Evolutionary conservation across 1,140 invertebrate species (phyloP), one percentile per base, ranked within the genome.

Genomic region (Papilio machaon): DNA sequence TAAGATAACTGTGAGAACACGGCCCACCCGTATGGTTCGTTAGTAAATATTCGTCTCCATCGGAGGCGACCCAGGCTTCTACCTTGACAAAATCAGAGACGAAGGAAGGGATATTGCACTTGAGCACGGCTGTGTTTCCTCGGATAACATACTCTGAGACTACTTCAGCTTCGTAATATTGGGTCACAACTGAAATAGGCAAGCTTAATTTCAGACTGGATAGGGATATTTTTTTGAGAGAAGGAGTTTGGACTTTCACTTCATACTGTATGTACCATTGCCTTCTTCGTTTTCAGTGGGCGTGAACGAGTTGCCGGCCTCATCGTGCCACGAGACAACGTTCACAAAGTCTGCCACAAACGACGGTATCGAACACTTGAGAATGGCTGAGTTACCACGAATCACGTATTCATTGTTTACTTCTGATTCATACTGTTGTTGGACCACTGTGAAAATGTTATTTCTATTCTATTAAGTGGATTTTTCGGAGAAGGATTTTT

Each of bases 361-460:
- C 67, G 97, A 98, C 23, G 98, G 98, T 85, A 99, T 97, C 87
- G 97, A 97, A 95, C 98, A 99, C 94, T 98, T 98, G 88, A 99
- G 95, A 81, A 99, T 97, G 76, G 98, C 98, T 70, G 98, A 97
- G 94, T 99, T 98, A 80, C 98, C 98, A 82, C 97, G 96, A 86
- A 99, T 99, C 23, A 97, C 98, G 95, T 98, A 98, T 88, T 98
- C 98, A 94, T 98, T 98, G 94, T 98, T 97, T 70, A 98, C 97
- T 92, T 98, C 97, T 67, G 97, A 97, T 92, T 98, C 97, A 94
- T 98, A 98, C 88, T 96, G 96, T 94, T 98, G 98, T 83, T 97
- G 96, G 85, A 98, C 98, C 89, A 98, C 98, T 98, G 95, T 78
- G 82, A 84, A 89, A 82, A 81, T 80, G 58, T 80, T 82, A 79